Evolutionary conservation across 2,888 invertebrate species (phyloP).

Genomic region (Apodemia mormo): DNA sequence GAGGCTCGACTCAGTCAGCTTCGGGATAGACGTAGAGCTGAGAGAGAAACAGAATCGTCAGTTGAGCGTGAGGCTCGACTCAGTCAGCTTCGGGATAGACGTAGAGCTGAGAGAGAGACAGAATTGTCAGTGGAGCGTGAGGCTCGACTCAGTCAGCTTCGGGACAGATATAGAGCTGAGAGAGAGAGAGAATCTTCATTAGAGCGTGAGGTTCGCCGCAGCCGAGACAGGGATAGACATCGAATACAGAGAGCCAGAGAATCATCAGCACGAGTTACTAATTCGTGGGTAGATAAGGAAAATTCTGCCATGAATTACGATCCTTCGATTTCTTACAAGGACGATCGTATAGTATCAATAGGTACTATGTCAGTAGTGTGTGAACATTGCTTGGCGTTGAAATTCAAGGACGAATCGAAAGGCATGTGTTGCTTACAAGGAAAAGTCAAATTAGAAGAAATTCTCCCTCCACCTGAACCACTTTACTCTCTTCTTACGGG

Average conservation of each 20-base stretch:
- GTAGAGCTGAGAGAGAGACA: no score
- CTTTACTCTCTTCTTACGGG: conserved; percentile 37
- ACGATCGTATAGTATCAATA: conserved; percentile 39
- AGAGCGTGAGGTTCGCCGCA: conserved; percentile 28
- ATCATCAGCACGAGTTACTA: conserved; percentile 32
- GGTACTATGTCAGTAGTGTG: conserved; percentile 40
- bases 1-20: conserved; percentile 28
- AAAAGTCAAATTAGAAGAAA: conserved; percentile 38
- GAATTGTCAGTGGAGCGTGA: no score
- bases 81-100: conserved; percentile 26
- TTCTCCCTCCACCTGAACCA: conserved; percentile 37
- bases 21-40: conserved; percentile 28
- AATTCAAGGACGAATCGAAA: conserved; percentile 36
- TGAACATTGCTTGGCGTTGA: conserved; percentile 37
- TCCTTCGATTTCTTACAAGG: conserved; percentile 39
- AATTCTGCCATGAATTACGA: conserved; percentile 37
- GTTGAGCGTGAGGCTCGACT: conserved; percentile 34
- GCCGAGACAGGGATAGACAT: conserved; percentile 31
- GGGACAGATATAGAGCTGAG: conserved; percentile 33
- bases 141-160: no score
- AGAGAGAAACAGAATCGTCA: conserved; percentile 28
- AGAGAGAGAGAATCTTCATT: conserved; percentile 30
- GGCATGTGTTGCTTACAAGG: conserved; percentile 36
- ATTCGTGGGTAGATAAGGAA: conserved; percentile 35
- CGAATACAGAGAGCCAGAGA: conserved; percentile 35